These are phyloP conservation scores for Trachelipus rathkii DNA, from an alignment of 1,140 invertebrate genomes.

Conservation along the genomic window DNA sequence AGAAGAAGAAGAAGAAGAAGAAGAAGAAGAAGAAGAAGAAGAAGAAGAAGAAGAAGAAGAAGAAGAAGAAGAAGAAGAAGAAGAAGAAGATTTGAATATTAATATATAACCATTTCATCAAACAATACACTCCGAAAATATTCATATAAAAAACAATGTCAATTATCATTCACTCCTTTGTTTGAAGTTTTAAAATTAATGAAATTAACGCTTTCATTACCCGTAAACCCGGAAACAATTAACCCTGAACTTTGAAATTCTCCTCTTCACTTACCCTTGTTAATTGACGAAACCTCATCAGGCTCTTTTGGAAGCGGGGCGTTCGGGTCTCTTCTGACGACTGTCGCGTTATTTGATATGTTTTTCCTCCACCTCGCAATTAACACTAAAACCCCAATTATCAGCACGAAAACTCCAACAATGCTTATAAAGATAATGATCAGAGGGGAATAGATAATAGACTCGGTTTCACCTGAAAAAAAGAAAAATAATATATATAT, in stretches of 20 bases:
- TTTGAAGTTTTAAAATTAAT: neutral
- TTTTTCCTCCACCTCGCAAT: conserved; percentile 36
- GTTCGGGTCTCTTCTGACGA: neutral
- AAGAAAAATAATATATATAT: too few species aligned
- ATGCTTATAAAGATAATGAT: conserved; percentile 12
- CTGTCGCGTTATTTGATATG: neutral
- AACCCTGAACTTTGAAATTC: neutral
- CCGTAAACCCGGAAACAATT: neutral
- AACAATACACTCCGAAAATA: neutral
- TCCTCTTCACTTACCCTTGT: neutral
- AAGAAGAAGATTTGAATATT: neutral
- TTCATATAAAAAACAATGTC: too few species aligned
- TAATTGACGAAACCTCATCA: neutral
- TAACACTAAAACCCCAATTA: conserved; percentile 32
- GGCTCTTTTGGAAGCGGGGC: neutral
- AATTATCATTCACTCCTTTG: neutral
- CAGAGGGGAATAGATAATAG: too few species aligned
- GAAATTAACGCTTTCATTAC: too few species aligned
- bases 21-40: neutral
- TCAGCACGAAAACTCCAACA: conserved; percentile 31
- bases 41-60: neutral
- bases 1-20: conserved; percentile 2
- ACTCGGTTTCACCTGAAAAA: too few species aligned
- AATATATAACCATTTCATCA: neutral
- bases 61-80: neutral